These are phyloP conservation scores for Drosophila parvula DNA, from an alignment of 1,140 invertebrate genomes.

Conservation along the genomic window DNA sequence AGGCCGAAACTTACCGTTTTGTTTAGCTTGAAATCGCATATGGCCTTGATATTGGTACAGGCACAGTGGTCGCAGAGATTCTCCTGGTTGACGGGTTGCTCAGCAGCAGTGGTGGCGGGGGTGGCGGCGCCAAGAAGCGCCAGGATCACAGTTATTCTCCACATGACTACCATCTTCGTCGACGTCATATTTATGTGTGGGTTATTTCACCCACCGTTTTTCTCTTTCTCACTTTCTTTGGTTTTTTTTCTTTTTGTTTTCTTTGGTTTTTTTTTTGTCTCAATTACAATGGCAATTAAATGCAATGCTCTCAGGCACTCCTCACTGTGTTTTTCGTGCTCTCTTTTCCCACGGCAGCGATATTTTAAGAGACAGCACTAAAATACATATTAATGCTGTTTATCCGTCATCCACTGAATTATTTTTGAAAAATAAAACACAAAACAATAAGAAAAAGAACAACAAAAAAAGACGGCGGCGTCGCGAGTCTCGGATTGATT, in stretches of 20 bases:
- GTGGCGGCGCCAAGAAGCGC: not conserved
- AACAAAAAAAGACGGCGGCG: constrained; percentile 15
- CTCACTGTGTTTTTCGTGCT: not conserved
- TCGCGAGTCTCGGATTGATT: not conserved
- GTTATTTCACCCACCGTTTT: not conserved
- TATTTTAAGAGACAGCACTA: constrained; percentile 49
- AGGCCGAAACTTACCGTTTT: constrained; percentile 48
- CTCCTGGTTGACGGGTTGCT: constrained; percentile 1
- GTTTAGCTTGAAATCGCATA: constrained; percentile 50
- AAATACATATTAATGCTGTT: constrained; percentile 61
- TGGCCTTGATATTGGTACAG: constrained; percentile 15
- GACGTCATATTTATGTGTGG: not conserved
- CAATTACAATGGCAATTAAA: constrained; percentile 10
- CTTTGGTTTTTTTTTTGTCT: not conserved
- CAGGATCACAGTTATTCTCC: not conserved
- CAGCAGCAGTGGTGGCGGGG: not conserved
- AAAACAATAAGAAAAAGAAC: constrained; percentile 30
- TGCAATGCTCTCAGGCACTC: constrained; percentile 14
- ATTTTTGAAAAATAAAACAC: constrained; percentile 20
- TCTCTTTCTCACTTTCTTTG: not conserved
- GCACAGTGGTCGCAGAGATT: constrained; percentile 48
- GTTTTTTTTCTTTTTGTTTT: not conserved
- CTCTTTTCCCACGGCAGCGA: not conserved
- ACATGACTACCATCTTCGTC: not conserved
- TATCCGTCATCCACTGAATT: constrained; percentile 61